Evolutionary conservation across 1,140 invertebrate species (phyloP), one percentile per base, ranked within the genome.

Genomic region (Drosophila baimaii): DNA sequence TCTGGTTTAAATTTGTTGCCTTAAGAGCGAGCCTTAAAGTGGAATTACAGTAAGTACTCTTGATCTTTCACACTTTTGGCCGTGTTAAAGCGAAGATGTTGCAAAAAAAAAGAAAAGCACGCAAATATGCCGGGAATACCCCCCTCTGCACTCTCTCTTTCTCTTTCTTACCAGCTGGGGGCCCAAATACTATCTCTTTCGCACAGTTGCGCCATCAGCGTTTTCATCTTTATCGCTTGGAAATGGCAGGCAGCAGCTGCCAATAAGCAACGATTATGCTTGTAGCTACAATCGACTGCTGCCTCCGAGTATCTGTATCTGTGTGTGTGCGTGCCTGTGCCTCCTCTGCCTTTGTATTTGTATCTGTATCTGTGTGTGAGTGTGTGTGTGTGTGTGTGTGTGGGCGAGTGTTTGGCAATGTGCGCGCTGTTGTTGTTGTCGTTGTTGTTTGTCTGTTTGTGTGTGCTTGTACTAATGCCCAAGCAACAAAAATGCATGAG

Each of bases 191-290:
- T 43, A n/a, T 59, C 54, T 75, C 72, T 76, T 35, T 46, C 33
- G 43, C 55, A 68, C 46, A 59, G 52, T 35, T 81, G 82, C 74
- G 78, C 74, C 83, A 85, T 88, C 82, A 85, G 79, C 82, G 70
- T 76, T 85, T 88, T 85, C 79, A 88, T 71, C 71, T 73, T 77
- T 79, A 88, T 79, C 75, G 75, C 43, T 59, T 49, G 46, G 52
- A 49, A 64, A 63, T 43, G 66, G 44, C 78, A 51, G 69, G 75
- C 79, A 85, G 82, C 81, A 86, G 81, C 76, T 86, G 82, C 79
- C 82, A 86, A 86, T 86, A 88, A 88, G 82, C 79, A 86, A 82
- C 84, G 83, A 88, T 86, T 86, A 86, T 89, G 83, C 72, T 83
- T 83, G 79, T 83, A 83, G 77, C 76, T 77, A 89, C 76, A 86